Conservation (phyloP, 1,140 invertebrate genomes). For the Heliothis virescens region DNA sequence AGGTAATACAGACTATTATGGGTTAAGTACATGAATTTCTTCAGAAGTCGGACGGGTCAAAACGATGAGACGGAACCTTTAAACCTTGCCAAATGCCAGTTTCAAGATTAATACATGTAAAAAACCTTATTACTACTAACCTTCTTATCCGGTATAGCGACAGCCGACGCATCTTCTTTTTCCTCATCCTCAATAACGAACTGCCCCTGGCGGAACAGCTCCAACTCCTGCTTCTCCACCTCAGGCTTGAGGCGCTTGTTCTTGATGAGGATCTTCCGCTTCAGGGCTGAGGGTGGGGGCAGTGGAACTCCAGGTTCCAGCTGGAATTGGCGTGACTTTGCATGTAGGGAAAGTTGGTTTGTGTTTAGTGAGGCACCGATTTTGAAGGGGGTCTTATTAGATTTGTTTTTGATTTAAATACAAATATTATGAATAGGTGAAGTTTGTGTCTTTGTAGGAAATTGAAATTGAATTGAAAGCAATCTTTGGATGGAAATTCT, state of each 20-base stretch:
- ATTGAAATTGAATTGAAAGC: background rate
- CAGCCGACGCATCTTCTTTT: constrained; percentile 94
- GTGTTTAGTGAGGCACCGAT: background rate
- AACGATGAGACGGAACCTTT: no score
- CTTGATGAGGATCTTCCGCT: constrained; percentile 99
- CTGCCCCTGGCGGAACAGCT: constrained; percentile 95
- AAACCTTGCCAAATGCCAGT: no score
- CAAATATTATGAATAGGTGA: no score
- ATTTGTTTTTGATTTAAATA: no score
- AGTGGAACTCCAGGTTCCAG: constrained; percentile 94
- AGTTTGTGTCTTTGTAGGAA: no score
- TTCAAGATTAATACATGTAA: no score
- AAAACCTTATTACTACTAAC: constrained; percentile 61
- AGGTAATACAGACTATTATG: no score
- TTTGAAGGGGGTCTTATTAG: no score
- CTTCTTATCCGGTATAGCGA: constrained; percentile 88
- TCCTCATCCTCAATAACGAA: constrained; percentile 96
- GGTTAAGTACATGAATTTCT: background rate
- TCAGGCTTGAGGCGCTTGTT: constrained; percentile 99
- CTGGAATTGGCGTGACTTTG: constrained; percentile 79
- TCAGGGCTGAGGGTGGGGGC: constrained; percentile 95
- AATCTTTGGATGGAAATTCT: no score
- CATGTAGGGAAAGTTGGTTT: background rate
- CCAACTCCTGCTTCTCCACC: constrained; percentile 97
- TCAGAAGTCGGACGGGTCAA: no score